Evolutionary conservation across 2,888 invertebrate species (phyloP), one percentile per base, ranked within the genome.

Genomic region (Leistus spinibarbis): DNA sequence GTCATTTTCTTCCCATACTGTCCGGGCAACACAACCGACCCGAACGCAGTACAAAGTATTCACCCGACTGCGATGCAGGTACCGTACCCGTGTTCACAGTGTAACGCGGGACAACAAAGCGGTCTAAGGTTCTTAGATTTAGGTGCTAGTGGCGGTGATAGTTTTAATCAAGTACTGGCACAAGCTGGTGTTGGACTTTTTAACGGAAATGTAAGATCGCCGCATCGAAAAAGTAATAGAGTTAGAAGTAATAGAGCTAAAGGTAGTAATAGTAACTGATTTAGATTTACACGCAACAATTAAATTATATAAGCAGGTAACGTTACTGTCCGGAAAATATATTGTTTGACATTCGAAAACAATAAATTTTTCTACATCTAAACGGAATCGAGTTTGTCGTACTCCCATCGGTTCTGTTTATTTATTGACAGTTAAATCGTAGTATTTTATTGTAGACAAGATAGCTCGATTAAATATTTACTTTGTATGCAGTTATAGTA

Each of bases 1-100:
- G 91, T 93, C 2, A 88, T 93, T 17, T 92, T 92, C 80, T 88
- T 91, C 79, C 93, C 93, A 0, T 90, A 89, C 81, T 91, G 91
- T 80, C 90, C 90, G 0, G 90, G 90, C 23, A 86, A 86, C 68
- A 67, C 66, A 67, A 83, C 85, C 24, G 86, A 86, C 84, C 76
- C 77, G n/a, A 79, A 79, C 65, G 86, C 84, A 20, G 88, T 89
- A 62, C 88, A 88, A 79, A 87, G 89, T 76, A 88, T 88, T 81
- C 90, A 90, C 84, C 90, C 91, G 0, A 86, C 88, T 23, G 90
- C 90, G 0, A 87, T 89, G 27, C 87, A 90, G 19, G 88, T 90
- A 10, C 89, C 89, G 40, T 91, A 91, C 81, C 89, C 88, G 76
- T 91, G 91, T 80, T 87, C 87, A 22, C 88, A 89, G 76, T 91